Evolutionary conservation across 2,797 vertebrate species (phyloP).

Genomic region (Propithecus perrieri): DNA sequence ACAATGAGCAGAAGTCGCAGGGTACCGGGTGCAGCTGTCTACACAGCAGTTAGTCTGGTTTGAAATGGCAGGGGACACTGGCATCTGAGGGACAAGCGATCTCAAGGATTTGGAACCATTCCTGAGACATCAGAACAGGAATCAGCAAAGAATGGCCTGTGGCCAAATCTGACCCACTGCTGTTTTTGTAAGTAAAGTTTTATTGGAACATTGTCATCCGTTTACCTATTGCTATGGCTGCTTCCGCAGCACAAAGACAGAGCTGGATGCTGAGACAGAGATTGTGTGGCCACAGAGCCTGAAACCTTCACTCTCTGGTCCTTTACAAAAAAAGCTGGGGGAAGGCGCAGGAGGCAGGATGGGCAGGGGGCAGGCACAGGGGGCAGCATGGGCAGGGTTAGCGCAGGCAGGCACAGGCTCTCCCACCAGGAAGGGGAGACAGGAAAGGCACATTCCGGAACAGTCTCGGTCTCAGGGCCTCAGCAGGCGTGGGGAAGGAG

Average conservation of each 20-base stretch:
- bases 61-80: not conserved
- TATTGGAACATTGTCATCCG: not conserved
- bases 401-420: not conserved
- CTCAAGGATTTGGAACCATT: not conserved
- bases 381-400: too few species aligned
- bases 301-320: not conserved
- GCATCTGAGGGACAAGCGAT: not conserved
- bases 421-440: too few species aligned
- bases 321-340: not conserved
- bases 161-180: not conserved
- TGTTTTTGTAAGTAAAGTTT: too few species aligned
- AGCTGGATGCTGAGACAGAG: not conserved
- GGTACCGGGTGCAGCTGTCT: not conserved
- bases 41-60: not conserved
- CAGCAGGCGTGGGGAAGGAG: fast-evolving
- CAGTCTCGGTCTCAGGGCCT: too few species aligned
- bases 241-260: not conserved
- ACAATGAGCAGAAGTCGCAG: not conserved
- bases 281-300: too few species aligned
- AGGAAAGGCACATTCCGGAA: not conserved
- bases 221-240: not conserved
- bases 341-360: too few species aligned
- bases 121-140: not conserved
- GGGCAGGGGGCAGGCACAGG: too few species aligned
- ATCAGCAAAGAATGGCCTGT: not conserved